Percentiles rank a stretch among this genome's conserved stretches.
Conservation (phyloP, 2,113 vertebrate species). For the Scomber japonicus region DNA sequence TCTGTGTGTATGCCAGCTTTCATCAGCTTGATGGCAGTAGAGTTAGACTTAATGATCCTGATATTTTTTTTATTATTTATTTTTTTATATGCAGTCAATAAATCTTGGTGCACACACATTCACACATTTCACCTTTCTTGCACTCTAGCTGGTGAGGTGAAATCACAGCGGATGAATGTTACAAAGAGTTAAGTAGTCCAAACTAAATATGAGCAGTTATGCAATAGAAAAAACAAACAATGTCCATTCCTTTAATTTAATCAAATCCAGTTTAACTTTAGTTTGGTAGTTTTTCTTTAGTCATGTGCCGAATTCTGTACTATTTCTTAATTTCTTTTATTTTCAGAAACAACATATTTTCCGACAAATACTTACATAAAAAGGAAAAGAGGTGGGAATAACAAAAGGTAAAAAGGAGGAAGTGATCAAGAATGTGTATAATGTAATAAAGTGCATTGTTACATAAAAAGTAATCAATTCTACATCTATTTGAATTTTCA, state of each 20-base stretch:
- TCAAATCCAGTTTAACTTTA: background rate
- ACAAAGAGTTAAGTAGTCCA: constrained; percentile 8
- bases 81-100: constrained; percentile 80
- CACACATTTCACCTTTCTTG: constrained; percentile 79
- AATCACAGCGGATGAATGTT: constrained; percentile 37
- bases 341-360: background rate
- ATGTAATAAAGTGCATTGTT: background rate
- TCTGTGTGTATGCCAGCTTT: constrained; percentile 78
- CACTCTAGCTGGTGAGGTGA: constrained; percentile 57
- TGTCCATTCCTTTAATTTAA: background rate
- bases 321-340: background rate
- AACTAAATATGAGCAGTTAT: background rate
- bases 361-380: background rate
- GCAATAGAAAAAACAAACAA: background rate
- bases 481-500: background rate
- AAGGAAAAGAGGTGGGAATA: background rate
- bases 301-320: background rate
- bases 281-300: background rate
- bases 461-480: background rate
- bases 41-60: constrained; percentile 84
- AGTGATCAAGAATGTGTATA: background rate
- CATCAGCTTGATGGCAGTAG: constrained; percentile 82
- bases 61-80: constrained; percentile 44
- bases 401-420: too few species aligned
- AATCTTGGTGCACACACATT: constrained; percentile 77